A percentile compares a stretch with the other conserved stretches of the same genome.
Evolutionary conservation across 2,888 invertebrate species (phyloP).

Genomic region (Xanthia icteritia): DNA sequence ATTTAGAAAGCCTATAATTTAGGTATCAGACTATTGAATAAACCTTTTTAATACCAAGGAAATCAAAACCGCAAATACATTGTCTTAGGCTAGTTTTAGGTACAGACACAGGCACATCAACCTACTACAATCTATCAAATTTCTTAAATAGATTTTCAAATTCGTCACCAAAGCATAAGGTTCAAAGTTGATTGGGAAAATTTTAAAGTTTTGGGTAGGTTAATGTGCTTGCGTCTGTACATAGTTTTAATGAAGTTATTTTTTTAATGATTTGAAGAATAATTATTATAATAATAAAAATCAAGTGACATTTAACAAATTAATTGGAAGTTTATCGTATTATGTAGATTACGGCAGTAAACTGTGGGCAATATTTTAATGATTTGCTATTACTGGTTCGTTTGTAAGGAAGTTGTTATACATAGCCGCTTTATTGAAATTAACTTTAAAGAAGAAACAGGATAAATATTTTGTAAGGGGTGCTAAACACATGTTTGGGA

Average conservation of each 20-base stretch:
- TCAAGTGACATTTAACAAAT: conserved; percentile 51
- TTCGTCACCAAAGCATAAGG: too few relatives aligned
- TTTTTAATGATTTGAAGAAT: conserved; percentile 5
- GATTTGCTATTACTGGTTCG: background rate
- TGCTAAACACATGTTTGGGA: too few relatives aligned
- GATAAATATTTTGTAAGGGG: too few relatives aligned
- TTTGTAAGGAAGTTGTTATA: background rate
- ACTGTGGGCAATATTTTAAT: conserved; percentile 14
- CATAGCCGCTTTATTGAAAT: background rate
- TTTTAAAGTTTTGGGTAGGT: too few relatives aligned
- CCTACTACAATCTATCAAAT: too few relatives aligned
- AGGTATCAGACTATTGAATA: background rate
- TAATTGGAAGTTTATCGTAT: conserved; percentile 43
- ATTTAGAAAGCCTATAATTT: conserved; percentile 10
- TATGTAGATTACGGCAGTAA: conserved; percentile 9
- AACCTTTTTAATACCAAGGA: background rate
- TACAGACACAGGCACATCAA: too few relatives aligned
- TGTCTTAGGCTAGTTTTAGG: background rate
- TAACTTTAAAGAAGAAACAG: background rate
- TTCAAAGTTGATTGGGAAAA: too few relatives aligned
- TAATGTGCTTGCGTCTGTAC: too few relatives aligned
- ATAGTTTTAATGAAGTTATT: background rate
- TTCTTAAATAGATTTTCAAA: too few relatives aligned
- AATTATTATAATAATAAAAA: conserved; percentile 22
- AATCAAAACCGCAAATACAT: background rate